Evolutionary conservation across 2,797 vertebrate genomes (phyloP).

Genomic region (Periparus ater): DNA sequence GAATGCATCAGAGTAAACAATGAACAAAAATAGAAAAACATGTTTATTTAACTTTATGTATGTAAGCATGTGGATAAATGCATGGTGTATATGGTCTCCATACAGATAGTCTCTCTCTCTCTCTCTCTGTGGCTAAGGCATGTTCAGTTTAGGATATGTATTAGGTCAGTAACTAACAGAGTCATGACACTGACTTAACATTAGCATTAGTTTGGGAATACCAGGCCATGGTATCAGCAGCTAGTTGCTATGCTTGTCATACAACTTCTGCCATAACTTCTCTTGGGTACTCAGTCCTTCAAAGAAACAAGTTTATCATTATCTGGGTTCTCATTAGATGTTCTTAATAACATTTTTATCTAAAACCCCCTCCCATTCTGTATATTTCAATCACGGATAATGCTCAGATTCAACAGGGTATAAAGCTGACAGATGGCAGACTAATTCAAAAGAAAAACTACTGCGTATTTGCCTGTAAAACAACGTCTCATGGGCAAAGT

Average conservation of each 20-base stretch:
- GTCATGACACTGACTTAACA: not conserved
- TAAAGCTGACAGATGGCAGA: constrained; percentile 11
- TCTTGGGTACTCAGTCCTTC: not conserved
- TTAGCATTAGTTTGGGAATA: not conserved
- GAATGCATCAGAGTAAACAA: not conserved
- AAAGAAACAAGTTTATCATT: not conserved
- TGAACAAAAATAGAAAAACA: not conserved
- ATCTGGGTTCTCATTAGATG: not conserved
- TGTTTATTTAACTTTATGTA: not conserved
- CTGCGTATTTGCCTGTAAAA: not conserved
- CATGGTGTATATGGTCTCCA: not conserved
- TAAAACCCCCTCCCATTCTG: not conserved
- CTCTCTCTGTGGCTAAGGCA: not conserved
- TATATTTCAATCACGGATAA: not conserved
- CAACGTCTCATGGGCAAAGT: not conserved
- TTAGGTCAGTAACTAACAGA: not conserved
- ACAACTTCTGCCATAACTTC: not conserved
- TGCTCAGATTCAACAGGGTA: not conserved
- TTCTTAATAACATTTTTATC: not conserved
- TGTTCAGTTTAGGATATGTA: not conserved
- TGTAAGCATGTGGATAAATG: not conserved
- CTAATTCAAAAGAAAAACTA: constrained; percentile 16
- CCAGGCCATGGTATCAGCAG: not conserved
- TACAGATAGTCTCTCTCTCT: not conserved
- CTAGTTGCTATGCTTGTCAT: not conserved